Percentiles rank a stretch among this genome's conserved stretches.
phyloP scores from a whole-genome alignment of 2,113 vertebrate species.

The Gambusia holbrooki region DNA sequence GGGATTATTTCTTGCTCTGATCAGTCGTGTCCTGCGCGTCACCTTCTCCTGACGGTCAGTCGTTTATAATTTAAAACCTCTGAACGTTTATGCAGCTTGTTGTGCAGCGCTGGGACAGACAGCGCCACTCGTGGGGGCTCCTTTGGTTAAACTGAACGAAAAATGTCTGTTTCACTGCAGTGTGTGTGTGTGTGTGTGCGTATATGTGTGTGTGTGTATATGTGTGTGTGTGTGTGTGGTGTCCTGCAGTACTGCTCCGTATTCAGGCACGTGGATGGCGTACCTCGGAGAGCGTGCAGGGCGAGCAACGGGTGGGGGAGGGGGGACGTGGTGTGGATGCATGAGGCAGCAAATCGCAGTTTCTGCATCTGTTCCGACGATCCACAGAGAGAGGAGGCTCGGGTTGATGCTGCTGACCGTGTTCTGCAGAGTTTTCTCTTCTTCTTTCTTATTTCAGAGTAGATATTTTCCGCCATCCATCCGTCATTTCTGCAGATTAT shows the following conservation, averaged over 20 bases:
- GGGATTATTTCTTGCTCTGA: constrained; percentile 14
- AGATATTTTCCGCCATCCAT: constrained; percentile 21
- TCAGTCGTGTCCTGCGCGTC: constrained; percentile 4
- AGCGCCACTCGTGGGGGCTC: constrained; percentile 27
- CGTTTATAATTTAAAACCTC: not conserved
- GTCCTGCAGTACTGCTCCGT: constrained; percentile 62
- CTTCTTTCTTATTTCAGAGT: constrained; percentile 11
- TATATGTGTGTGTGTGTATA: too few relatives aligned
- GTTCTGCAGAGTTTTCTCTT: constrained; percentile 1
- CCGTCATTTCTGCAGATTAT: constrained; percentile 48
- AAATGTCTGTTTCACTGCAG: constrained; percentile 59
- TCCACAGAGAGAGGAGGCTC: not conserved
- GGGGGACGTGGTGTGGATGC: constrained; percentile 23
- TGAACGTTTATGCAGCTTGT: not conserved
- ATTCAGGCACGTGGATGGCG: constrained; percentile 61
- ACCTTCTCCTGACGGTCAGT: not conserved
- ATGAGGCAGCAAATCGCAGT: constrained; percentile 23
- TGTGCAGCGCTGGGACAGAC: not conserved
- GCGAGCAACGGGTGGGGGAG: constrained; percentile 28
- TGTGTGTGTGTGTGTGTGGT: constrained; percentile 32
- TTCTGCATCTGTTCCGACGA: constrained; percentile 20
- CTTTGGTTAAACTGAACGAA: constrained; percentile 35
- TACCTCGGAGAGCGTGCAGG: constrained; percentile 52
- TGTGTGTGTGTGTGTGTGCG: not conserved
- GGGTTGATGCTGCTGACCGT: not conserved